These are phyloP conservation scores for Eufriesea mexicana DNA, from an alignment of 1,140 invertebrate species.

Conservation along the genomic window DNA sequence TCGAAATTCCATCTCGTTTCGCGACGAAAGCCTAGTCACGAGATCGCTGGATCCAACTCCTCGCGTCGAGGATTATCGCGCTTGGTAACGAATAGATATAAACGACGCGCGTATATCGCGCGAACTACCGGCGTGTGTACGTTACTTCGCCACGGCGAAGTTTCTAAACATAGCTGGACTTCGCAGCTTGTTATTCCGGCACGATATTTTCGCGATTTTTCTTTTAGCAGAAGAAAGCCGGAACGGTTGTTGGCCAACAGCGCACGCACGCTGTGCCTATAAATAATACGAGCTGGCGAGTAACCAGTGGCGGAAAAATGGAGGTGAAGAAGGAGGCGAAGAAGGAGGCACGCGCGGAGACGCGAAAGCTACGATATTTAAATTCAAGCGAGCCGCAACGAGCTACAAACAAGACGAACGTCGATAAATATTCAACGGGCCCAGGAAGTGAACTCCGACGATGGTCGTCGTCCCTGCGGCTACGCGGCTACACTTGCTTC, in stretches of 20 bases:
- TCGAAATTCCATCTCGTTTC: too few relatives aligned
- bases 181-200: conserved; percentile 30
- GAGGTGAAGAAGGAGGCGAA: conserved; percentile 25
- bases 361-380: conserved; percentile 62
- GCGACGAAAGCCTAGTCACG: too few relatives aligned
- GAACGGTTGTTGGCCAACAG: conserved; percentile 5
- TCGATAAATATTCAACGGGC: conserved; percentile 69
- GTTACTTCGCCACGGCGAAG: neutral
- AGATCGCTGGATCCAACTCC: too few relatives aligned
- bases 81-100: conserved; percentile 1
- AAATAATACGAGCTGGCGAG: conserved; percentile 51
- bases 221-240: conserved; percentile 21
- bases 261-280: conserved; percentile 43
- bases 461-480: conserved; percentile 37
- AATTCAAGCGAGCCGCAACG: conserved; percentile 61
- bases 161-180: conserved; percentile 53
- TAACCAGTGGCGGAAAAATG: conserved; percentile 49
- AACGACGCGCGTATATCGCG: neutral
- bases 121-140: neutral
- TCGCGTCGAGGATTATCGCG: too few relatives aligned
- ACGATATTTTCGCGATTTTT: conserved; percentile 44
- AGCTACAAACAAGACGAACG: conserved; percentile 65
- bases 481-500: conserved; percentile 20
- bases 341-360: conserved; percentile 44
- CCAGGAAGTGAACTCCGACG: conserved; percentile 43